Evolutionary conservation across 2,113 vertebrate species (phyloP).

Genomic region (Muscicapa adusta): DNA sequence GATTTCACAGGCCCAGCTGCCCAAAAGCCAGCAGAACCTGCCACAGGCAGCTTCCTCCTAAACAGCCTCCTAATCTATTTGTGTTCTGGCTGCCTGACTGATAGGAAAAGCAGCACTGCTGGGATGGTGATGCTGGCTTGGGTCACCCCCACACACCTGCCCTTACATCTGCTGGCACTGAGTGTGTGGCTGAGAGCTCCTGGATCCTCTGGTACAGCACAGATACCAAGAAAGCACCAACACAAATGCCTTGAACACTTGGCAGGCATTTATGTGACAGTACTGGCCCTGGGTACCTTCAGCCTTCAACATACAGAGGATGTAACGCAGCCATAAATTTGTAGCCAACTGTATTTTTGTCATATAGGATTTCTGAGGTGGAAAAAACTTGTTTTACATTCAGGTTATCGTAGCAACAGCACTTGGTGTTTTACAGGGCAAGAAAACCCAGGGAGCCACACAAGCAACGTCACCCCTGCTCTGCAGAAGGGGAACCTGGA

Average conservation of each 20-base stretch:
- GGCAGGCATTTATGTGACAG: background rate
- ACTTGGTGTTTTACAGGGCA: background rate
- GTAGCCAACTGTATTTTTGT: background rate
- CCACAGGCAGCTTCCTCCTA: background rate
- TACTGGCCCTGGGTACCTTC: background rate
- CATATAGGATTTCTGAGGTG: background rate
- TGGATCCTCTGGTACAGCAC: background rate
- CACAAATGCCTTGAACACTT: background rate
- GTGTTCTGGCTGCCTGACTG: background rate
- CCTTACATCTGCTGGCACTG: background rate
- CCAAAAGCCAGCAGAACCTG: background rate
- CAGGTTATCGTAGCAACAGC: background rate
- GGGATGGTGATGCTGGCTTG: background rate
- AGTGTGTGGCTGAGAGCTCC: background rate
- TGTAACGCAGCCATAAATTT: background rate
- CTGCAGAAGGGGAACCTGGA: background rate
- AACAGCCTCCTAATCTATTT: background rate
- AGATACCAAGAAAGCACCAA: background rate
- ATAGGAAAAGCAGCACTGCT: background rate
- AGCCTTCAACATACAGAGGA: background rate
- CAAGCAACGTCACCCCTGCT: background rate
- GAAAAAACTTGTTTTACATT: background rate
- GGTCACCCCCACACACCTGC: background rate
- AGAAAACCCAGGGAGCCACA: background rate
- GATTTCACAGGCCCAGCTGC: background rate